Percentiles rank a stretch among this genome's conserved stretches.
These are phyloP conservation scores for Pharmacophagus antenor DNA, from an alignment of 2,888 invertebrate species.

Conservation along the genomic window DNA sequence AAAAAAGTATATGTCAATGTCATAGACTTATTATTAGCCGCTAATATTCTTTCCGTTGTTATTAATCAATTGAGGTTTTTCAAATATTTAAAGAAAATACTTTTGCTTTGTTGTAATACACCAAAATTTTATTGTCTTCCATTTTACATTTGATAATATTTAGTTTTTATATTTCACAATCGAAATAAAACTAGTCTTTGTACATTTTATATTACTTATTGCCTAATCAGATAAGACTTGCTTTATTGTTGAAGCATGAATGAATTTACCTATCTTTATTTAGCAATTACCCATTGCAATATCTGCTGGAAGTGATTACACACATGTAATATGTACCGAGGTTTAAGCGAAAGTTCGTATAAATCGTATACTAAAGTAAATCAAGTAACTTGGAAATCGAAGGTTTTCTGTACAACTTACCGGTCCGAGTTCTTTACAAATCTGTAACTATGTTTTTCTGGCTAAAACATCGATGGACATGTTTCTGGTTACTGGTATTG, in stretches of 20 bases:
- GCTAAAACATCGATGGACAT: constrained; percentile 69
- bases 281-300: constrained; percentile 17
- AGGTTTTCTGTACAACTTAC: neutral
- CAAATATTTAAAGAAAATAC: neutral
- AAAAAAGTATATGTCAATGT: neutral
- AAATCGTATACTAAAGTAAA: neutral
- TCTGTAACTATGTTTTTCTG: constrained; percentile 57
- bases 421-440: constrained; percentile 2
- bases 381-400: neutral
- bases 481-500: constrained; percentile 62
- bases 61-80: too few species aligned
- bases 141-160: neutral
- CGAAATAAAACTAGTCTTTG: neutral
- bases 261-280: constrained; percentile 8
- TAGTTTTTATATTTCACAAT: constrained; percentile 1
- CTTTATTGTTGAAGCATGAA: constrained; percentile 18
- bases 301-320: constrained; percentile 23
- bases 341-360: constrained; percentile 15
- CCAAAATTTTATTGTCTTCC: neutral
- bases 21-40: neutral
- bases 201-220: neutral
- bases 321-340: constrained; percentile 17
- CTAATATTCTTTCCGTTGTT: neutral
- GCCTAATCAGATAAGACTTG: constrained; percentile 11
- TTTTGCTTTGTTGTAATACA: neutral